Base-by-base conservation (phyloP, 2,113 vertebrate species). In the Engraulis encrasicolus region DNA sequence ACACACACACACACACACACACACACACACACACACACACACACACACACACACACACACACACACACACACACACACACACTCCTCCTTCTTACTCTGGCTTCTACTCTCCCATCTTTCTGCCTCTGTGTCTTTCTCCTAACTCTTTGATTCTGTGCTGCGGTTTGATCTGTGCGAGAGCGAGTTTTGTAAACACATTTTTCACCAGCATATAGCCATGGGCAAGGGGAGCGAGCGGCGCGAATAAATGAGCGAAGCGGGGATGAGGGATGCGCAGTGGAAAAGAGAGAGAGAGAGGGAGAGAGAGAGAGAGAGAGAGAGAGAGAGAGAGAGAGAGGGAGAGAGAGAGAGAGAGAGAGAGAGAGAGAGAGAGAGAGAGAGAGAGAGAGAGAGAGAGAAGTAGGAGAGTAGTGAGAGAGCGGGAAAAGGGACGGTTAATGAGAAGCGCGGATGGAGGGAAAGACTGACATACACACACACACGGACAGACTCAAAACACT, bases 131-230 rank as follows among this genome's bases (percentile, higher is more conserved):
- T 87, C 91, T 91, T 89, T 90, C 92, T 91, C 92, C 86, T n/a
- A 90, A 93, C 90, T 93, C 95, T 96, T 96, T 96, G 95, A 96
- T 96, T 96, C 92, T 86, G 90, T 92, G 89, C 89, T 89, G 91
- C 15, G 92, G 94, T 96, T 96, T 96, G 95, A 96, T 96, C 94
- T 95, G 93, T 61, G 92, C 92, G 93, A 93, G 95, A 95, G 94
- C 92, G 93, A 96, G 94, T 95, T 96, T 96, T 96, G 95, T 96
- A 95, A 96, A 96, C 95, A 96, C 95, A 96, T 95, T 95, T 94
- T 95, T 95, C 94, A 93, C 94, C 93, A 95, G 93, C 94, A 95
- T 94, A 95, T 95, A 94, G 94, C 95, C 94, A 95, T 91, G 89
- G 95, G 95, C 94, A 95, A 96, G 91, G 92, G 90, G 92, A 90